Evolutionary conservation across 2,797 vertebrate species (phyloP), one percentile per base, ranked within the genome.

Genomic region (Simalia tracyae): DNA sequence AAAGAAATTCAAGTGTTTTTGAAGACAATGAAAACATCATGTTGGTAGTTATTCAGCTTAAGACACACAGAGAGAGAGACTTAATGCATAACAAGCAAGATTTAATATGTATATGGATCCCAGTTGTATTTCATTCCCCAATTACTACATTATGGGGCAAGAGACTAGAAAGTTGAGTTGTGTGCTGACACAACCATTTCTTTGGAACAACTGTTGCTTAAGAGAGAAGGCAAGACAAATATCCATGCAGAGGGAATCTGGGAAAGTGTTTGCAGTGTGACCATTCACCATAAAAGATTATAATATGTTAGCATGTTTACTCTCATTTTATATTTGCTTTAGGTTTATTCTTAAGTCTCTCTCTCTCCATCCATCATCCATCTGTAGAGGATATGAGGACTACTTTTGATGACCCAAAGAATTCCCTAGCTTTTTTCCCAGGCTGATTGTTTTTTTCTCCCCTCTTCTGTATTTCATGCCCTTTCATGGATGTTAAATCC

Each of bases 401-500:
- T 93, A 91, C 28, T 94, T n/a, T 4, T 92, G 93, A 86, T 0
- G 9, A 92, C 63, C 66, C 95, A 90, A 7, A 86, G 94, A 64
- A 91, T 3, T 96, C 90, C 91, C 56, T 89, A 22, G 93, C 93
- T 94, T 96, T 96, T 95, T 96, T 87, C 91, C 92, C 90, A 95
- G 66, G 89, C 90, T 94, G 94, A 95, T 96, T 96, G 95, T 96
- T 97, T 95, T 68, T 95, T 94, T 1, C 89, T n/a, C 5, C 92
- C 72, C 56, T 56, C 17, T 36, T 93, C 92, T 94, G 90, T 90
- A 92, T 81, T 92, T 87, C 92, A 93, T 97, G 97, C 97, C 97
- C 97, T 98, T 98, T 97, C 96, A 94, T 95, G 76, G 17, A 88
- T 94, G 95, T 96, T 95, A 97, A 97, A 97, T 97, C 96, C 96